A percentile compares a stretch with the other conserved stretches of the same genome.
These are phyloP conservation scores for Archips xylosteana DNA, from an alignment of 2,888 invertebrate genomes.

Conservation along the genomic window DNA sequence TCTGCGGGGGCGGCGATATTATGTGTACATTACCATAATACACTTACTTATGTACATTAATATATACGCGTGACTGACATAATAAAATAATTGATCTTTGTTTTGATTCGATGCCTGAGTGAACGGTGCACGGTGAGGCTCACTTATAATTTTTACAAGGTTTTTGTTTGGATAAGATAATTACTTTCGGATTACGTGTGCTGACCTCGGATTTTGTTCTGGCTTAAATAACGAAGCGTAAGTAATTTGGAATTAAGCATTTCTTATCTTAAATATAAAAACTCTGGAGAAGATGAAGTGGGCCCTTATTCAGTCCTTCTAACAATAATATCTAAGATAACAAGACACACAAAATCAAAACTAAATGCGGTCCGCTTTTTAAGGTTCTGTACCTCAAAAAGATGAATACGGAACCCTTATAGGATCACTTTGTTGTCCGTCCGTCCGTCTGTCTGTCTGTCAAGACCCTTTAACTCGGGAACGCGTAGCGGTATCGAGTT, in stretches of 20 bases:
- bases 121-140: not conserved
- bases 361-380: too few species aligned
- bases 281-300: not conserved
- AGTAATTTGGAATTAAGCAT: not conserved
- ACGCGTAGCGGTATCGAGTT: too few species aligned
- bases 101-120: constrained; percentile 2
- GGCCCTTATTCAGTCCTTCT: not conserved
- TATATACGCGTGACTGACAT: constrained; percentile 38
- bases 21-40: constrained; percentile 39
- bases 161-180: constrained; percentile 1
- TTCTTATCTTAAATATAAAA: not conserved
- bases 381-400: too few species aligned
- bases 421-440: too few species aligned
- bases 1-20: too few species aligned
- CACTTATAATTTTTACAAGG: constrained; percentile 7
- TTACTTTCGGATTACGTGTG: constrained; percentile 2
- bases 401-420: too few species aligned
- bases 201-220: constrained; percentile 2
- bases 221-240: not conserved
- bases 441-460: too few species aligned
- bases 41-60: constrained; percentile 5
- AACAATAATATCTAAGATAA: too few species aligned
- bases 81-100: constrained; percentile 33
- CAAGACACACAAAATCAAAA: too few species aligned
- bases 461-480: too few species aligned